Conservation (phyloP, 2,113 vertebrate genomes). For the Kryptolebias marmoratus region DNA sequence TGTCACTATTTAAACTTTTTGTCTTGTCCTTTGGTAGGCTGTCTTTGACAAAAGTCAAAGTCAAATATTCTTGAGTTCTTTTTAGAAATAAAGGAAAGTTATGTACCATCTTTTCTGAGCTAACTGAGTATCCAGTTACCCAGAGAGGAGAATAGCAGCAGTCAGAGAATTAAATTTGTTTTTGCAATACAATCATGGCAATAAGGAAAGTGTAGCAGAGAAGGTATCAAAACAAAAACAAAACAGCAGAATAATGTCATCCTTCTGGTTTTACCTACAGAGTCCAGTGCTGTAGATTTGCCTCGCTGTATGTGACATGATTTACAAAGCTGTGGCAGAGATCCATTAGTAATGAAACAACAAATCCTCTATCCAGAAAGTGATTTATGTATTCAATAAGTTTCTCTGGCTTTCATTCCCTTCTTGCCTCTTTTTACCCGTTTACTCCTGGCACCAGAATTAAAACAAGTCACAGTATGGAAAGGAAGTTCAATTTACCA, state of each 20-base stretch:
- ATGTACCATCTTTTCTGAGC: background rate
- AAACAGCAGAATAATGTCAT: conserved; percentile 39
- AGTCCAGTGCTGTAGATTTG: conserved; percentile 24
- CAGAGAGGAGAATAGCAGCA: conserved; percentile 16
- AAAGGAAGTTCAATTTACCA: conserved; percentile 37
- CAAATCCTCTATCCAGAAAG: conserved; percentile 64
- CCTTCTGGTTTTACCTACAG: conserved; percentile 22
- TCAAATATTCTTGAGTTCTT: too few relatives aligned
- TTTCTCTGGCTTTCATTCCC: conserved; percentile 59
- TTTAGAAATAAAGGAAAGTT: too few relatives aligned
- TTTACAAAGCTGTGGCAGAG: conserved; percentile 61
- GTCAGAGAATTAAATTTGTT: too few relatives aligned
- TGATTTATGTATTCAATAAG: conserved; percentile 77
- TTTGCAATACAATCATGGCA: too few relatives aligned
- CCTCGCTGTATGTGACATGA: conserved; percentile 47
- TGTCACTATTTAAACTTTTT: background rate
- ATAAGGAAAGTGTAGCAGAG: conserved; percentile 5
- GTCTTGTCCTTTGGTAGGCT: background rate
- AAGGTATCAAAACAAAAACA: conserved; percentile 31
- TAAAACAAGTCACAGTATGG: conserved; percentile 47
- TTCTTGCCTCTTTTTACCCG: conserved; percentile 54
- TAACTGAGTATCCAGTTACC: conserved; percentile 41
- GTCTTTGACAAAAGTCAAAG: too few relatives aligned
- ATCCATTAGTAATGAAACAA: conserved; percentile 74
- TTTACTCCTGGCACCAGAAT: conserved; percentile 60